phyloP scores from a whole-genome alignment of 2,888 invertebrate species.

The Chromoteleia sp. region DNA sequence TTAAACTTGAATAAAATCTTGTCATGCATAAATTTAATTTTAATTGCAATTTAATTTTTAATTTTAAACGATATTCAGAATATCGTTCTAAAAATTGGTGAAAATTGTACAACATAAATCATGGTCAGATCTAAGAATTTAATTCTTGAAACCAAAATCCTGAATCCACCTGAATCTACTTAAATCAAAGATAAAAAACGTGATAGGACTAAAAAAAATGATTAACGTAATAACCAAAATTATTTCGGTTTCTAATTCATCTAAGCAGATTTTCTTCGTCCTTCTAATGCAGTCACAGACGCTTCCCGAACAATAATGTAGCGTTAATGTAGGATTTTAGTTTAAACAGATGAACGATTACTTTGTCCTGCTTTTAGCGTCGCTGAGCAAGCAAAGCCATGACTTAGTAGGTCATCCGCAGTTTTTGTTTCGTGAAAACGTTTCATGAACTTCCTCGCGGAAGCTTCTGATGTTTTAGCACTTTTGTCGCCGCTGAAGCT shows the following conservation, averaged over 20 bases:
- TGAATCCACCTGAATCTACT: not conserved
- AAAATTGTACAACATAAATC: too few species aligned
- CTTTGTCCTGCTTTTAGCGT: slow-evolving; percentile 41
- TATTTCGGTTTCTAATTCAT: not conserved
- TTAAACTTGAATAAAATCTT: not conserved
- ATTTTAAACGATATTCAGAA: too few species aligned
- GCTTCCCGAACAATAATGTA: slow-evolving; percentile 15
- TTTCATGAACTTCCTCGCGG: slow-evolving; percentile 50
- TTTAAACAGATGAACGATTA: slow-evolving; percentile 53
- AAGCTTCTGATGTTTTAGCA: slow-evolving; percentile 57
- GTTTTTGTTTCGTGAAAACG: slow-evolving; percentile 57
- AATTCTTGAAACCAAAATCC: not conserved
- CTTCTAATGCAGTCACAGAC: not conserved
- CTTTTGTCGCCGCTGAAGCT: slow-evolving; percentile 55
- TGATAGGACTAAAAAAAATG: not conserved
- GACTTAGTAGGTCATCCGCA: slow-evolving; percentile 55
- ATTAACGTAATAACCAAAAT: not conserved
- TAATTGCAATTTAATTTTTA: not conserved
- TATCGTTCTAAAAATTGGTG: too few species aligned
- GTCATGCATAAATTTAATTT: too few species aligned
- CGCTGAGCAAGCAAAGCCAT: slow-evolving; percentile 50
- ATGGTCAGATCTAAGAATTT: too few species aligned
- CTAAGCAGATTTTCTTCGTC: slow-evolving; percentile 11
- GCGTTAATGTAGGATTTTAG: slow-evolving; percentile 39
- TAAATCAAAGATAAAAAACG: too few species aligned